Percentiles rank a stretch among this genome's conserved stretches.
Conservation (phyloP, 2,113 vertebrate species). For the Macquaria australasica region DNA sequence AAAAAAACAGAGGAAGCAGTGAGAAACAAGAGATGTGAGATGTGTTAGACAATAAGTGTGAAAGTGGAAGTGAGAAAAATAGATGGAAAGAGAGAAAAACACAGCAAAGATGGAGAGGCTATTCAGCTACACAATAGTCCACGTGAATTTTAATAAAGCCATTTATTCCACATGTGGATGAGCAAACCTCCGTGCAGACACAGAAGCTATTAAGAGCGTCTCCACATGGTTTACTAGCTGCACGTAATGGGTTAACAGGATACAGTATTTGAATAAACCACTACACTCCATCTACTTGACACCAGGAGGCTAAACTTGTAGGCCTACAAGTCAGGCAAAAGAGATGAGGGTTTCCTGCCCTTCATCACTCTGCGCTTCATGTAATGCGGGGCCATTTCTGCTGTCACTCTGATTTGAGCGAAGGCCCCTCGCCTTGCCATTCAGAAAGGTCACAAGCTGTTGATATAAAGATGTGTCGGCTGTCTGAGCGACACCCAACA, state of each 20-base stretch:
- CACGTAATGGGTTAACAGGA: slow-evolving; percentile 11
- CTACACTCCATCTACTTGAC: slow-evolving; percentile 6
- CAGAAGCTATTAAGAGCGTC: background rate
- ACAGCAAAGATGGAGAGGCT: background rate
- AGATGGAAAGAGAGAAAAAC: slow-evolving; percentile 21
- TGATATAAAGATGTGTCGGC: slow-evolving; percentile 53
- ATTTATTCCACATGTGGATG: slow-evolving; percentile 14
- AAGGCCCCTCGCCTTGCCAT: slow-evolving; percentile 50
- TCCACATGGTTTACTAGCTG: background rate
- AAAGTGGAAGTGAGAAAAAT: slow-evolving; percentile 2
- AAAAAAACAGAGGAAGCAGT: background rate
- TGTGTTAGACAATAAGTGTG: background rate
- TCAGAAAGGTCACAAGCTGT: slow-evolving; percentile 69
- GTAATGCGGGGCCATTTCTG: background rate
- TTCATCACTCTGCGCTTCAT: slow-evolving; percentile 14
- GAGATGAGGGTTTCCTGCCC: background rate
- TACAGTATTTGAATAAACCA: slow-evolving; percentile 3
- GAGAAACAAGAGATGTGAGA: slow-evolving; percentile 25
- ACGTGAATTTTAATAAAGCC: slow-evolving; percentile 47
- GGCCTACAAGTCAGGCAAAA: background rate
- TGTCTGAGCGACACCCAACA: slow-evolving; percentile 26
- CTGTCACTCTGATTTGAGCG: slow-evolving; percentile 49
- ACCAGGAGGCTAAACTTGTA: background rate
- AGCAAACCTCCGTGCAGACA: slow-evolving; percentile 16
- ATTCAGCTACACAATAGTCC: slow-evolving; percentile 18